phyloP scores from a whole-genome alignment of 2,888 invertebrate species.

The Auanema freiburgensis region DNA sequence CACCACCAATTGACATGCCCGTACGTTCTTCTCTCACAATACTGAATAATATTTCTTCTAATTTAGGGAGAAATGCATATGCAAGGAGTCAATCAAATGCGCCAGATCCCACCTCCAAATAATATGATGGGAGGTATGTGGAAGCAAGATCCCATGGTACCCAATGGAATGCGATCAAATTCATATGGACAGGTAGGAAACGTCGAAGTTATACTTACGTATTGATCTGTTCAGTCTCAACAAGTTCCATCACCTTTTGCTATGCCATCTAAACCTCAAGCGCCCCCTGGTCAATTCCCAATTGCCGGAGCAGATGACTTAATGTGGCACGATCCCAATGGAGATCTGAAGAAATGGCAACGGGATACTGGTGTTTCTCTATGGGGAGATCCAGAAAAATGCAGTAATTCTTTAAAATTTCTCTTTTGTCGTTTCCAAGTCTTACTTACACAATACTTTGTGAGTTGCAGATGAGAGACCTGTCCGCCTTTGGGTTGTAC shows the following conservation, averaged over 20 bases:
- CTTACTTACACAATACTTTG: background rate
- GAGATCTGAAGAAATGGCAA: slow-evolving; percentile 53
- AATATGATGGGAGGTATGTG: slow-evolving; percentile 19
- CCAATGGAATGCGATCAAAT: slow-evolving; percentile 25
- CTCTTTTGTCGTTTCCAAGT: background rate
- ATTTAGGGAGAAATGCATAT: background rate
- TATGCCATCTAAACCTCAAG: slow-evolving; percentile 22
- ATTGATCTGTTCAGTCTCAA: background rate
- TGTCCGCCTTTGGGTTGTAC: slow-evolving; percentile 41
- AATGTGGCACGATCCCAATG: slow-evolving; percentile 44
- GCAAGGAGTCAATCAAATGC: slow-evolving; percentile 9
- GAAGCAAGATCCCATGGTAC: slow-evolving; percentile 27
- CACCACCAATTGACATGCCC: slow-evolving; percentile 50
- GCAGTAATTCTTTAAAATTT: slow-evolving; percentile 23
- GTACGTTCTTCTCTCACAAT: slow-evolving; percentile 10
- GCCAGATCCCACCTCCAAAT: slow-evolving; percentile 15
- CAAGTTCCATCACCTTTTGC: slow-evolving; percentile 21
- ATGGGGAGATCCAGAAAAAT: slow-evolving; percentile 54
- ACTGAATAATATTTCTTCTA: background rate
- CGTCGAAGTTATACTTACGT: background rate
- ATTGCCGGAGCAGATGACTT: slow-evolving; percentile 44
- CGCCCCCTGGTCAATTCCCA: slow-evolving; percentile 26
- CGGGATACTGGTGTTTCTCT: slow-evolving; percentile 48
- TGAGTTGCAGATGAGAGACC: slow-evolving; percentile 32
- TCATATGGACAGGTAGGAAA: slow-evolving; percentile 14